These are phyloP conservation scores for Deroplatys truncata DNA, from an alignment of 2,888 invertebrate species.

Conservation along the genomic window DNA sequence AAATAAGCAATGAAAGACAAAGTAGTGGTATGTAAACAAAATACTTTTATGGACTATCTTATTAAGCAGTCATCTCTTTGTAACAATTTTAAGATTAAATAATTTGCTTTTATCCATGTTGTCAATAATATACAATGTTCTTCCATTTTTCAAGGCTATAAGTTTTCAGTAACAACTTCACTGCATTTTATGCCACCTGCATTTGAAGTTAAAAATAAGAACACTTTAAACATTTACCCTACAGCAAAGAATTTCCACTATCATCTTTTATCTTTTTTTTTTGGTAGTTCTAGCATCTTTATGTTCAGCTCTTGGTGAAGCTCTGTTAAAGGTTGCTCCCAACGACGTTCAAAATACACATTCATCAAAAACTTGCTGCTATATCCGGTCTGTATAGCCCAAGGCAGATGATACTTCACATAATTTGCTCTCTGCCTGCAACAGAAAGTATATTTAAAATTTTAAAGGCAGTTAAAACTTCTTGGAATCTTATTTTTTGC, in stretches of 20 bases:
- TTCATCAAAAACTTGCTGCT: conserved; percentile 77
- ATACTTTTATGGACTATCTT: no score
- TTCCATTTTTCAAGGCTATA: no score
- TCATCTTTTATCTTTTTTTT: neutral
- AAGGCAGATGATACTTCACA: conserved; percentile 71
- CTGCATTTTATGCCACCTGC: no score
- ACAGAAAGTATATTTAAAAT: conserved; percentile 24
- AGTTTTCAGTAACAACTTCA: no score
- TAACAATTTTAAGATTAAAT: no score
- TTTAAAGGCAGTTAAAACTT: neutral
- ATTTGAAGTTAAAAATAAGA: no score
- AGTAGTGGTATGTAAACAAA: no score
- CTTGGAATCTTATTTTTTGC: no score
- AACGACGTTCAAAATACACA: conserved; percentile 88
- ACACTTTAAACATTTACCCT: neutral
- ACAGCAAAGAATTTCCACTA: neutral
- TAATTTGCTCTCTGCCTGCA: conserved; percentile 73
- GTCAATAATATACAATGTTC: no score
- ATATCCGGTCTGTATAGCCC: conserved; percentile 77
- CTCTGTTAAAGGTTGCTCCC: conserved; percentile 81
- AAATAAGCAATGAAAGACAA: no score
- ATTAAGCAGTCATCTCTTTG: no score
- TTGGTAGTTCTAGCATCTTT: conserved; percentile 46
- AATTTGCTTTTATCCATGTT: no score
- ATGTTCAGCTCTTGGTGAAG: conserved; percentile 80